phyloP scores from a whole-genome alignment of 2,888 invertebrate genomes.

The Polydrusus tereticollis region DNA sequence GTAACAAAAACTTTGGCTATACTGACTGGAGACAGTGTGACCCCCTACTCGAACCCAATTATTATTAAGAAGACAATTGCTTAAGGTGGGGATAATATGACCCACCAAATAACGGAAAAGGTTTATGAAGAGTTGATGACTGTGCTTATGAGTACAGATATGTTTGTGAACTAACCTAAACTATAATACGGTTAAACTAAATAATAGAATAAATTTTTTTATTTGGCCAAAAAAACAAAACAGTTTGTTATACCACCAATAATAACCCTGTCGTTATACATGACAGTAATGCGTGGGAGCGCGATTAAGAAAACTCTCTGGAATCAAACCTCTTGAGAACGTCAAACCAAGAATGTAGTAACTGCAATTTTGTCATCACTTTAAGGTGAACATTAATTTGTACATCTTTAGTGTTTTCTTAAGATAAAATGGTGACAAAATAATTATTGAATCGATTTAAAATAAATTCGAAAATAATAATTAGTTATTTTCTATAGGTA shows the following conservation, averaged over 20 bases:
- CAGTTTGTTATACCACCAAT: too few species aligned
- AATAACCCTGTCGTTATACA: too few species aligned
- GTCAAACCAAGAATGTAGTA: background rate
- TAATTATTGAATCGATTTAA: too few species aligned
- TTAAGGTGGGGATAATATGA: background rate
- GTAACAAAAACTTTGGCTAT: background rate
- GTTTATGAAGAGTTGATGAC: background rate
- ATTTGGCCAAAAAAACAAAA: too few species aligned
- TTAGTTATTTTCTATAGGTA: too few species aligned
- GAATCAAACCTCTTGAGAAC: background rate
- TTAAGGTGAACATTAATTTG: background rate
- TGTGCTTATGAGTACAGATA: background rate
- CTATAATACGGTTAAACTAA: background rate
- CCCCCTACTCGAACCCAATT: background rate
- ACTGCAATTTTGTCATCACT: background rate
- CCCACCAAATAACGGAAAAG: background rate
- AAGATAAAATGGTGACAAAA: too few species aligned
- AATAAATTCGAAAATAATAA: too few species aligned
- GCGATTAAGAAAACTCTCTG: background rate
- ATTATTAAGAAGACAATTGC: background rate
- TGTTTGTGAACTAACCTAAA: background rate
- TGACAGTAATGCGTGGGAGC: too few species aligned
- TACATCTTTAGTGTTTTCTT: too few species aligned
- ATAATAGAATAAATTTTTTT: too few species aligned
- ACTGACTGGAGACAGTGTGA: background rate